phyloP scores from a whole-genome alignment of 2,888 invertebrate species.

The Metellina segmentata region DNA sequence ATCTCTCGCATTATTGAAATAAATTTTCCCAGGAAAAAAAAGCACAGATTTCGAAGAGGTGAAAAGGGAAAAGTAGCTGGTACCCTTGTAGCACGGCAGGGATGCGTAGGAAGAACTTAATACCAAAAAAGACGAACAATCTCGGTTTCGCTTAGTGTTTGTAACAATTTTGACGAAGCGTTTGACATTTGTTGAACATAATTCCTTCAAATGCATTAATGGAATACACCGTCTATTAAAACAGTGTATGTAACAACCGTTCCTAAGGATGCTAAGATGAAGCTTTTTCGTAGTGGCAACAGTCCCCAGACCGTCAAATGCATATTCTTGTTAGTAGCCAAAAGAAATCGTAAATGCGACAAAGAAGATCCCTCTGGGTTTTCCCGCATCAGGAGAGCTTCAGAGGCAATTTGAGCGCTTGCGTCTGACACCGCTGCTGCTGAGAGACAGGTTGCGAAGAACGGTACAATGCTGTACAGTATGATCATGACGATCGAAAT shows the following conservation, averaged over 20 bases:
- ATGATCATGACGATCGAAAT: not conserved
- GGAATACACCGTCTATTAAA: not conserved
- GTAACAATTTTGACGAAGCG: too few relatives aligned
- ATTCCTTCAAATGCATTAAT: too few relatives aligned
- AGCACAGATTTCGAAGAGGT: too few relatives aligned
- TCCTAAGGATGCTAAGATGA: constrained; percentile 15
- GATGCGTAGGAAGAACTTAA: too few relatives aligned
- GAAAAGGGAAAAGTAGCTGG: too few relatives aligned
- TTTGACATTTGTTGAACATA: too few relatives aligned
- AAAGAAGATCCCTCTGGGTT: not conserved
- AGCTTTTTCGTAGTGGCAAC: constrained; percentile 16
- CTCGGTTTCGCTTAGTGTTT: too few relatives aligned
- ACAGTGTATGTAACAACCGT: constrained; percentile 28
- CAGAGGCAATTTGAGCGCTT: not conserved
- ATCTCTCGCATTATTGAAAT: too few relatives aligned
- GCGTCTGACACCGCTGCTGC: constrained; percentile 13
- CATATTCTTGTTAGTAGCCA: constrained; percentile 9
- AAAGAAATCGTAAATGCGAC: constrained; percentile 7
- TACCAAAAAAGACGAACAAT: too few relatives aligned
- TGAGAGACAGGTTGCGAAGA: not conserved
- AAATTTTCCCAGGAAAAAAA: too few relatives aligned
- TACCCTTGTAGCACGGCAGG: too few relatives aligned
- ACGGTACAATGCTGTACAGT: not conserved
- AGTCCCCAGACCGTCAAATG: constrained; percentile 18
- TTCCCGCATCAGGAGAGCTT: not conserved